Conservation (phyloP, 2,113 vertebrate genomes). For the Gymnogyps californianus region DNA sequence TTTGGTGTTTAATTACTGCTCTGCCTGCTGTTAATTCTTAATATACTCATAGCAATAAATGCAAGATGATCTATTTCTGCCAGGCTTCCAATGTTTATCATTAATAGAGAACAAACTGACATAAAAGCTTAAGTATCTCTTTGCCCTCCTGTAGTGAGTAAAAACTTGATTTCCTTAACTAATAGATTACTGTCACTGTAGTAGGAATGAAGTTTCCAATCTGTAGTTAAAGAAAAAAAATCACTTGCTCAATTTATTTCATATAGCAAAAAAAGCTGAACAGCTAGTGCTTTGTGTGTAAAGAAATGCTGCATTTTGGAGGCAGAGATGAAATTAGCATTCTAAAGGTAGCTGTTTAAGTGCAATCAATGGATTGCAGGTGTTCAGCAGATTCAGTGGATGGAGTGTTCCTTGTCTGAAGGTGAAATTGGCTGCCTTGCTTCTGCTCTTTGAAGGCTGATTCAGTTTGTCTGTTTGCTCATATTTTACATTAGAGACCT, state of each 20-base stretch:
- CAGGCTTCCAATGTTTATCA: not conserved
- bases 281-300: not conserved
- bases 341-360: not conserved
- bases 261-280: not conserved
- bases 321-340: not conserved
- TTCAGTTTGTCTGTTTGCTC: not conserved
- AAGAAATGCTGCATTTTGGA: not conserved
- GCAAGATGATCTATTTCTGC: not conserved
- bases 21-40: not conserved
- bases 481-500: not conserved
- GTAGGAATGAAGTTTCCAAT: not conserved
- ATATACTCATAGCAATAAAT: not conserved
- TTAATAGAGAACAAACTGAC: not conserved
- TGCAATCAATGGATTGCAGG: not conserved
- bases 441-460: not conserved
- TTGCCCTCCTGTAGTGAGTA: not conserved
- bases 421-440: not conserved
- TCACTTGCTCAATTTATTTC: not conserved
- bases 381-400: not conserved
- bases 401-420: not conserved
- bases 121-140: constrained; percentile 4
- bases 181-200: not conserved
- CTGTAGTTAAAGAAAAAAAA: not conserved
- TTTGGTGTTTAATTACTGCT: not conserved
- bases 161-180: constrained; percentile 38